Base-by-base conservation (phyloP, 2,888 invertebrate genomes). In the Cryptus viduatorius region DNA sequence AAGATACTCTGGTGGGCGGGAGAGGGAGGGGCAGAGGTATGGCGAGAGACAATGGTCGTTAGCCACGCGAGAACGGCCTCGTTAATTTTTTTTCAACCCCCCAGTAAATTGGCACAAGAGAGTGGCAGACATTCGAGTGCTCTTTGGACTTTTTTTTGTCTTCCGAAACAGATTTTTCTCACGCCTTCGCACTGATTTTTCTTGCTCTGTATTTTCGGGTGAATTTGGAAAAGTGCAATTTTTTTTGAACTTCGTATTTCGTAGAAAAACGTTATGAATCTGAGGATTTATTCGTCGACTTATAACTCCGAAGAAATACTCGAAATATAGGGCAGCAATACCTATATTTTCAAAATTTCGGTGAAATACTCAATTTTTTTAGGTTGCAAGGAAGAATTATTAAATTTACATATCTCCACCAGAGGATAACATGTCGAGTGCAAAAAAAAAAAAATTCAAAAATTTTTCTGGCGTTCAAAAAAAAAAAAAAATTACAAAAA, bases 41-140 rank as follows among this genome's bases (percentile, higher is more conserved):
- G 56, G 56, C 46, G 69, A 69, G 46, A 78, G 68, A 78, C 68
- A 42, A 56, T 12, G 80, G 73, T 81, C 77, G 77, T 84, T 84
- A 84, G 77, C 71, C 68, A 81, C 77, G 77, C 77, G 78, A 64
- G 77, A 84, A 81, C 80, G 73, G 77, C 68, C 73, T 78, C 84
- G 72, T 84, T 81, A 84, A 84, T 81, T 77, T 84, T 81, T 80
- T 80, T 84, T 53, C 29, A 29, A 1, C 46, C 79, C 79, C 61
- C 53, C 24, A n/a, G 42, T 24, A 50, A 67, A 68, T 80, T 56
- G 42, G 56, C 48, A 67, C 59, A 37, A 50, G 19, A 56, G 72
- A 59, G 67, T 77, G 69, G 71, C 71, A 79, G 53, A 48, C 31
- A 53, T 31, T 42, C 50, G 44, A 19, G n/a, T 48, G 48, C 14